Evolutionary conservation across 2,797 vertebrate genomes (phyloP), one percentile per base, ranked within the genome.

Genomic region (Sebastes goodei): DNA sequence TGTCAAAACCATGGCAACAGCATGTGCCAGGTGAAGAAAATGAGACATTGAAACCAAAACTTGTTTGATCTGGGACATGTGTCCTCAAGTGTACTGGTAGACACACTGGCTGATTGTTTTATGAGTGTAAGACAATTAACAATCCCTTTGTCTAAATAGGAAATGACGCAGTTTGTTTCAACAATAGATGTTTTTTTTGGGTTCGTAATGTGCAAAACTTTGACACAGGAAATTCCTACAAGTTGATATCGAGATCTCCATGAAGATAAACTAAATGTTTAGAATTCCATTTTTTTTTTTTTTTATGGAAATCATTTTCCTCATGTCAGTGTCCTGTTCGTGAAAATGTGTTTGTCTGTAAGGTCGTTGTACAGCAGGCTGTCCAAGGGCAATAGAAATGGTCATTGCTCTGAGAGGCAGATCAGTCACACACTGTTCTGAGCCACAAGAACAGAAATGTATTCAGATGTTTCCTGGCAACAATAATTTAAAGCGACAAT

Each of bases 1-100:
- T 89, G 91, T 93, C 83, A 94, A 90, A 94, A 93, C 93, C 92
- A 90, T 92, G 87, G 93, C 90, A 93, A 93, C 91, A 84, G 90
- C 89, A 87, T 83, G 79, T 85, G 74, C 80, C 91, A 92, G 91
- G 83, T 91, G 84, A 89, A 72, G 80, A 78, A 72, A 42, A 78
- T 70, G 55, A 88, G 56, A 76, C 66, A 61, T 61, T 74, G 76
- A 79, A 90, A 90, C 79, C 29, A 42, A 79, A 82, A 84, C 62
- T 66, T 89, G 79, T 86, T 83, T 91, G 76, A 89, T 84, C 73
- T 78, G 64, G 42, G 77, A 80, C 65, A 68, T 59, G 60, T 78
- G 75, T 73, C 56, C 67, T 76, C 46, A 53, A 67, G 68, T 33
- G 73, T 65, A 3, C 65, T 68, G 30, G 49, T 64, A 29, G 71